These are phyloP conservation scores for Heteronetta atricapilla DNA, from an alignment of 2,113 vertebrate genomes.

Conservation along the genomic window DNA sequence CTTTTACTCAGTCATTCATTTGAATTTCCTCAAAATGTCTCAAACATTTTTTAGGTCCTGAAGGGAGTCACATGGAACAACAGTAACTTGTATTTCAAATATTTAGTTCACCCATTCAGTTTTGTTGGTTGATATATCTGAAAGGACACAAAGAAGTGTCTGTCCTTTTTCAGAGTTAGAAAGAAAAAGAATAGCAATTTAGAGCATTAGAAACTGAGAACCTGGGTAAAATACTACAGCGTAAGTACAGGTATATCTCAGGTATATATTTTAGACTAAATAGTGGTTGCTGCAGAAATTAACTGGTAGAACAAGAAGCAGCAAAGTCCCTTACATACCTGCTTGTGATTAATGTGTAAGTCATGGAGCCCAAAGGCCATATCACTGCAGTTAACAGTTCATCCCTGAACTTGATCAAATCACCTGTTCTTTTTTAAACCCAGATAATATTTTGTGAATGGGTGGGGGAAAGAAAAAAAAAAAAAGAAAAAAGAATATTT, in stretches of 20 bases:
- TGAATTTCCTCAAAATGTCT: neutral
- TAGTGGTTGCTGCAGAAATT: neutral
- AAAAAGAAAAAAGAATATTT: neutral
- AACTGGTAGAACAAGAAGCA: neutral
- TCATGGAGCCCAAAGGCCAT: fast-evolving
- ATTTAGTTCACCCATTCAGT: neutral
- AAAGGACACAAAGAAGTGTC: neutral
- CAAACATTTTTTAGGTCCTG: neutral
- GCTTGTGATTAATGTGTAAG: neutral
- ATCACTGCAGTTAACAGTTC: neutral
- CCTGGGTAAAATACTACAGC: neutral
- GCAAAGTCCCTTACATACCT: neutral
- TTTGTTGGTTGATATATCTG: neutral
- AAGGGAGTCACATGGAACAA: neutral
- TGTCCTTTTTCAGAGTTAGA: neutral
- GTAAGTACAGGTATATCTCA: neutral
- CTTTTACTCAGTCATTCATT: neutral
- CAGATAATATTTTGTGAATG: neutral
- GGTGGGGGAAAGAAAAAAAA: neutral
- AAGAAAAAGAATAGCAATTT: neutral
- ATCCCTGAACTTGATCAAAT: neutral
- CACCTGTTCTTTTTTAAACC: neutral
- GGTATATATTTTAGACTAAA: neutral
- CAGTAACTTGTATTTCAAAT: neutral
- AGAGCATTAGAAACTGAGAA: neutral